Base-by-base conservation (phyloP, 2,888 invertebrate genomes). In the Machimus rusticus region DNA sequence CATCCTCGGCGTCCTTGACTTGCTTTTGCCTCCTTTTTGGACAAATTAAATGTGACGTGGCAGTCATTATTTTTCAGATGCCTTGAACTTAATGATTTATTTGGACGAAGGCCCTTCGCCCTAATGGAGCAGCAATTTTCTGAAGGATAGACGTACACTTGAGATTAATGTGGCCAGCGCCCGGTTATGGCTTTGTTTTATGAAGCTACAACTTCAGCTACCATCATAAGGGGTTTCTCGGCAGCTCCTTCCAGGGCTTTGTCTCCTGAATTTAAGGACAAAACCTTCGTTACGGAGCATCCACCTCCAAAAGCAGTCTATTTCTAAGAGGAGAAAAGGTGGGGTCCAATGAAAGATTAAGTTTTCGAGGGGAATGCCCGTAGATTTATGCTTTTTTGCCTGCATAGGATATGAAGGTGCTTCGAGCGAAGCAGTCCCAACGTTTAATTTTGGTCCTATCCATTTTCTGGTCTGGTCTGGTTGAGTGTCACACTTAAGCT, bases 51-150 rank as follows among this genome's bases (percentile, higher is more conserved):
- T 78, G 39, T 78, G 78, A 78, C 78, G 78, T 78, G 37, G 23
- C 78, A 78, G 78, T 78, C 78, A 78, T 78, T 78, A 78, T 43
- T 78, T 78, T 78, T 78, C 37, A 78, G 66, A 66, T 66, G 66
- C 23, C 66, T 66, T 66, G 12, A 66, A 66, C 66, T 66, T 66
- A 66, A 66, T 66, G 66, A 66, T 66, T 66, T 66, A 66, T 66
- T 66, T 66, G 66, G 66, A 66, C 66, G 28, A 66, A 46, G 66
- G 66, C 66, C 66, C 66, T 66, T 66, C 28, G 66, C 66, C 66
- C 66, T 66, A 66, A 66, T 66, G 66, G 66, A 66, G 66, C 66
- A 66, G 66, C 66, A 66, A 66, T 66, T 66, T 28, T 66, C 19
- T 66, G 66, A 66, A 66, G 66, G 66, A 28, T 66, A 66, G 66